Evolutionary conservation across 2,797 vertebrate genomes (phyloP), one percentile per base, ranked within the genome.

Genomic region (Tachyglossus aculeatus): DNA sequence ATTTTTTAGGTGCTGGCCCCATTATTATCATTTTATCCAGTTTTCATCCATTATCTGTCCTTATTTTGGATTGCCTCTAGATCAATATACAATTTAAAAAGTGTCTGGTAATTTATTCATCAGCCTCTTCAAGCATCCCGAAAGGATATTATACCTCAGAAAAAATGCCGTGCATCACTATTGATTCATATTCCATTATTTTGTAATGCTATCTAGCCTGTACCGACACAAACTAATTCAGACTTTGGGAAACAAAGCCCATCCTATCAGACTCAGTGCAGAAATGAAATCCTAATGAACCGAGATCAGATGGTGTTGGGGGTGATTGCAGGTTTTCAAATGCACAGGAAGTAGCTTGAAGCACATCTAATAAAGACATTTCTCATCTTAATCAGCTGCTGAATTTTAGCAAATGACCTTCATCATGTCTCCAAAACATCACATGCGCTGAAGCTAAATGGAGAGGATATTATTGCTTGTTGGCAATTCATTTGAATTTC

Each of bases 41-140:
- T 60, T 81, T 77, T 81, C 29, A 74, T 80, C 39, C 63, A 6
- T 71, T 79, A 73, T 43, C 15, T 45, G 8, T 53, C 51, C 3
- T 40, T 77, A 37, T 27, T 53, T 12, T 71, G 38, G 68, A 24
- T 13, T 70, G 16, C 39, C 61, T 33, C 50, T 70, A 61, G 68
- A 90, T 91, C 86, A 68, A 90, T 85, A 87, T 16, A 67, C 48
- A 84, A 81, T 88, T 86, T 88, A 61, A 54, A 82, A 88, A 79
- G 72, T 78, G 39, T 68, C 73, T 76, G 81, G 44, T 84, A 88
- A 87, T 84, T 82, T 86, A 86, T 83, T 89, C 53, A 79, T 81
- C 78, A 66, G 71, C 41, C 52, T 81, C 68, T 88, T 80, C 25
- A 39, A 71, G 53, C 68, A 82, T 71, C 71, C 43, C 67, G 45